Base-by-base conservation (phyloP, 2,797 vertebrate genomes). In the Acestrorhynchus altus region DNA sequence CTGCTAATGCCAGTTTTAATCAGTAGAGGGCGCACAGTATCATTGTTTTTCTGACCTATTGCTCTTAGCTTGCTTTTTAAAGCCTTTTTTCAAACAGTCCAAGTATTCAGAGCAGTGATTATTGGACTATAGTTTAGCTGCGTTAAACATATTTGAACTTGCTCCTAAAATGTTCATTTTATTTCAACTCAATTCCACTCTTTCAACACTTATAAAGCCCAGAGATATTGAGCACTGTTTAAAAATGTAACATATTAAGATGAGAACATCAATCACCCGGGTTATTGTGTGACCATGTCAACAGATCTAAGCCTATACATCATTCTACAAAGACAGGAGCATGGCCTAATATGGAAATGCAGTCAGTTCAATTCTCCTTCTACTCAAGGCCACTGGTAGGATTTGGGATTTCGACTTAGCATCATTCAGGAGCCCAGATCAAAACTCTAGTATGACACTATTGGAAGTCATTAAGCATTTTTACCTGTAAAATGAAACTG, bases 1-100 rank as follows among this genome's bases (percentile, higher is more conserved):
- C 16, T 44, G 18, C 10, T 65, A 16, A n/a, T 63, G 56, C 16
- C n/a, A 47, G 24, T 13, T 39, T 22, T 35, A 11, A 11, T 15
- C 66, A 49, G 66, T 71, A 75, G 72, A 75, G 40, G 72, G 22
- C 72, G 60, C 35, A n/a, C 13, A 46, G 13, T 13, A 26, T 61
- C 31, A 60, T 8, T 2, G 12, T 63, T 52, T 57, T 56, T 56
- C 20, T 54, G 18, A 72, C 40, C 20, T 56, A 56, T 52, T 31
- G 42, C 28, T 22, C 59, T 18, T 35, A 9, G 4, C 12, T 12
- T 42, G 31, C 13, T 20, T 64, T 61, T 31, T 61, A 4, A 16
- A 13, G 40, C 4, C n/a, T n/a, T 1, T 26, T 67, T 13, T 44
- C 10, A 13, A 24, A 24, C 24, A 64, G 40, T 4, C 39, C n/a